These are phyloP conservation scores for Drosophila fulvimacula DNA, from an alignment of 2,888 invertebrate genomes.

Conservation along the genomic window DNA sequence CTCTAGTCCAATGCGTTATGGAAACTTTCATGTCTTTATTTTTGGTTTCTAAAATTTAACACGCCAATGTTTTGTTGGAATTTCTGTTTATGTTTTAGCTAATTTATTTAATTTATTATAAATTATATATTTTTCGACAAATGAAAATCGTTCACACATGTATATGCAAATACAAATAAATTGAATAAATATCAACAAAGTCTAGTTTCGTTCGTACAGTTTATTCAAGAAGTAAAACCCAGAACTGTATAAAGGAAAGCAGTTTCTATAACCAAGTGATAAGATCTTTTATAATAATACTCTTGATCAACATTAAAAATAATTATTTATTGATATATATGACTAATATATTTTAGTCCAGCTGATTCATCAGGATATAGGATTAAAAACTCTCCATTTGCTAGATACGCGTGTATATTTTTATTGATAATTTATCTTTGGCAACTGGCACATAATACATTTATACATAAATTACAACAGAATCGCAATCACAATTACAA, in stretches of 20 bases:
- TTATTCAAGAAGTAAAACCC: background rate
- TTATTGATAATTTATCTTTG: conserved; percentile 60
- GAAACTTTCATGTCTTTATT: conserved; percentile 48
- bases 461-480: conserved; percentile 30
- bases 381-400: conserved; percentile 1
- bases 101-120: conserved; percentile 77
- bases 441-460: conserved; percentile 51
- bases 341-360: too few relatives aligned
- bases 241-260: background rate
- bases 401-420: conserved; percentile 44
- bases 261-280: background rate
- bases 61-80: conserved; percentile 60
- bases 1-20: conserved; percentile 70
- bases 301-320: background rate
- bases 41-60: conserved; percentile 49
- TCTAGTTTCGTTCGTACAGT: background rate
- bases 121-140: conserved; percentile 53
- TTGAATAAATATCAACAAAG: conserved; percentile 43
- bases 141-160: conserved; percentile 54
- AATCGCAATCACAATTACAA: conserved; percentile 31
- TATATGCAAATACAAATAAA: conserved; percentile 53
- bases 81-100: conserved; percentile 75
- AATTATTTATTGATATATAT: too few relatives aligned
- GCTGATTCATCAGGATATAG: too few relatives aligned
- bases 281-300: too few relatives aligned